These are phyloP conservation scores for Poicephalus gulielmi DNA, from an alignment of 2,113 vertebrate genomes.

Conservation along the genomic window DNA sequence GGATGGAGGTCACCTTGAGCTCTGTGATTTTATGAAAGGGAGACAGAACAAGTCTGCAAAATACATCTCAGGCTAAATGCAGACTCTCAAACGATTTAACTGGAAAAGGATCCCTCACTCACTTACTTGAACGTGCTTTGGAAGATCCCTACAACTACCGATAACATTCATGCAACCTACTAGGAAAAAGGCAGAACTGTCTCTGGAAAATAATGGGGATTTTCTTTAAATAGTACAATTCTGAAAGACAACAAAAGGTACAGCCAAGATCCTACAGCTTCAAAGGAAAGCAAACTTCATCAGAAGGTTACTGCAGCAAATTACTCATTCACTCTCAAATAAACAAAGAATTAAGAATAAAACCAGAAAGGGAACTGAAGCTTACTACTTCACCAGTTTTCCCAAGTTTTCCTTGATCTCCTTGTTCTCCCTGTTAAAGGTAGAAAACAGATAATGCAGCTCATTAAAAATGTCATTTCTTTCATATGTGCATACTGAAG, in stretches of 20 bases:
- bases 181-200: not conserved
- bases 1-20: not conserved
- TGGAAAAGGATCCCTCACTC: not conserved
- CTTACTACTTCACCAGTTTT: conserved; percentile 92
- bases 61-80: not conserved
- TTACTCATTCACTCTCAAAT: not conserved
- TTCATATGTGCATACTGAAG: not conserved
- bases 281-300: not conserved
- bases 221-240: not conserved
- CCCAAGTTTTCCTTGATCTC: conserved; percentile 87
- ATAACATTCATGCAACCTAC: not conserved
- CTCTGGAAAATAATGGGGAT: not conserved
- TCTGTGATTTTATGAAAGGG: not conserved
- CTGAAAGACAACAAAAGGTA: not conserved
- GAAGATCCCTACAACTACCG: not conserved
- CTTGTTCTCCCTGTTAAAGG: conserved; percentile 88
- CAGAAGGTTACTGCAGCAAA: not conserved
- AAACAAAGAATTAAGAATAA: not conserved
- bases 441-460: conserved; percentile 35
- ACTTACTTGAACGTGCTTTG: not conserved
- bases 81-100: not conserved
- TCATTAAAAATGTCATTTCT: conserved; percentile 30
- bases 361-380: conserved; percentile 22
- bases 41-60: not conserved
- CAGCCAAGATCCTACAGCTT: not conserved